Evolutionary conservation across 2,113 vertebrate species (phyloP), one percentile per base, ranked within the genome.

Genomic region (Irena cyanogastra): DNA sequence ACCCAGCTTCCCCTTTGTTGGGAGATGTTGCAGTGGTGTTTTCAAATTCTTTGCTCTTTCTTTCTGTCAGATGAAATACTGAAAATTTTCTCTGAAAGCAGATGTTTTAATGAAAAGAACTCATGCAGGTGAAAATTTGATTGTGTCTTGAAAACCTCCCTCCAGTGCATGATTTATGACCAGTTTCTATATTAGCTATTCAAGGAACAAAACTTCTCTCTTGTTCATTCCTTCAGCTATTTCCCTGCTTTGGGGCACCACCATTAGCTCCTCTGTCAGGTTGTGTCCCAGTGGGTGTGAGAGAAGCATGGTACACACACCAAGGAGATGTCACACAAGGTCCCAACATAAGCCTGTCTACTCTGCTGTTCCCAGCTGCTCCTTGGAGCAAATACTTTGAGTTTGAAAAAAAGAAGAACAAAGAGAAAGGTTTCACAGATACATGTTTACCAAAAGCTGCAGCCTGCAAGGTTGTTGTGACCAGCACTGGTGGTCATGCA

Each of bases 1-100:
- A 6, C 16, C 21, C 41, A 24, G 28, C 26, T 56, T 71, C 85
- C 41, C 61, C 18, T 63, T 54, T 56, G 16, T 7, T 69, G 59
- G 9, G 45, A 74, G 45, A 45, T 13, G 39, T 22, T 49, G 17
- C 59, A 45, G 22, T 20, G 61, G 47, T 20, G 12, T 57, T 65
- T 65, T 79, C 0, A 0, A 72, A 76, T 56, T 39, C 21, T 44
- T 19, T 30, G 19, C 3, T 82, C 52, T 69, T 69, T 47, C 7
- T n/a, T 72, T 83, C n/a, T 63, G 81, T 30, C 11, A n/a, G 10
- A 20, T 33, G 24, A 35, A 76, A 52, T 10, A 13, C 10, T 26
- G 45, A 53, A 44, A 8, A 8, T 30, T 71, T 90, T 33, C 10
- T 33, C 74, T 87, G 47, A 68, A 77, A 91, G 37, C 50, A 41